Evolutionary conservation across 2,888 invertebrate genomes (phyloP), one percentile per base, ranked within the genome.

Genomic region (Ochlodes sylvanus): DNA sequence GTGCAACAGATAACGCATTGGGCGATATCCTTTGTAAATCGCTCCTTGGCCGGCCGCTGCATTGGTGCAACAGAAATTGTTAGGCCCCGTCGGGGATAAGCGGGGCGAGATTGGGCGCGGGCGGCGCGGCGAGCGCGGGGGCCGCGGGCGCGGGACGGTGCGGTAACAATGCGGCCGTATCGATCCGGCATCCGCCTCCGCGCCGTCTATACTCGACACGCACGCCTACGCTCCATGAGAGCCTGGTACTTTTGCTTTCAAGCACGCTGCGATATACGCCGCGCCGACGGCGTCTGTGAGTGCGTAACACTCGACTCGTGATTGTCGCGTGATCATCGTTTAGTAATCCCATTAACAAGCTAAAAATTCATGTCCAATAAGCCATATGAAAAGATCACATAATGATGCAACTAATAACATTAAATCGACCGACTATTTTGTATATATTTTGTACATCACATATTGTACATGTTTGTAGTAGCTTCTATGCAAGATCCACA

Each of bases 111-210:
- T 90, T 89, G 80, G 82, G 82, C 79, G 77, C 76, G 81, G 75
- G 84, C 76, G 74, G 76, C 73, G 80, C 27, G 27, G 27, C 27
- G 27, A 5, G 27, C 38, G 38, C 38, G 38, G 38, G 38, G 12
- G 38, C 2, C 10, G 12, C 10, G 38, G 38, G 79, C 76, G 78
- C 75, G 76, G 79, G 77, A 80, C 80, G 78, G 81, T 76, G 84
- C 82, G 89, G 87, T 83, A 92, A 92, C 92, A 92, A 92, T 92
- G 92, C 92, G 92, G 89, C 90, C 90, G 80, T 91, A 92, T 92
- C 90, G 91, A 92, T 92, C 91, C 87, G 82, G 86, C 86, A 92
- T 92, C 90, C 87, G 82, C 86, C 86, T 85, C 79, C 79, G 73
- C 75, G 69, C 75, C 76, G 76, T 88, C 90, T 87, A 82, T 85